phyloP scores from a whole-genome alignment of 30 jellyfish, hydroid and myxozoan species.

The Euphysa ruthae region DNA sequence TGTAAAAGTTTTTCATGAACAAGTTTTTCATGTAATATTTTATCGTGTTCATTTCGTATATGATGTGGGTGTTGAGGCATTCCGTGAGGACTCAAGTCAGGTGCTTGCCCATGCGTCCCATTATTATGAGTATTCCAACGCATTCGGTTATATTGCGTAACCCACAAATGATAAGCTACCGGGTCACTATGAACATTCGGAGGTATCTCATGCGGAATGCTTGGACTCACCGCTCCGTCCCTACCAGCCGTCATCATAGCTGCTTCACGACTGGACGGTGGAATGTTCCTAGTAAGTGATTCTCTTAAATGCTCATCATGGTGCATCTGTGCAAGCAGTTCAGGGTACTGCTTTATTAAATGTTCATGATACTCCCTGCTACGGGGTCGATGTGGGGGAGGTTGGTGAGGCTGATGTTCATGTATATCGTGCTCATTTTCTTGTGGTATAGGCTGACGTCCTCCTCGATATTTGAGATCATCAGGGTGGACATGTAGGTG shows the following conservation, averaged over 20 bases:
- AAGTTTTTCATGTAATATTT: constrained; percentile 2
- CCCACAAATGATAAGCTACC: constrained; percentile 74
- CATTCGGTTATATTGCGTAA: constrained; percentile 56
- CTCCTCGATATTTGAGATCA: constrained; percentile 1
- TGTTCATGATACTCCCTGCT: constrained; percentile 23
- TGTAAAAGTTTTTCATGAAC: neutral
- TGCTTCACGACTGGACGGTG: constrained; percentile 2
- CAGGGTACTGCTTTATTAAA: constrained; percentile 58
- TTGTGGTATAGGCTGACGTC: constrained; percentile 6
- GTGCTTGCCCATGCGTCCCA: constrained; percentile 19
- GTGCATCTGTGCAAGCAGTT: constrained; percentile 61
- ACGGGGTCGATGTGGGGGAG: constrained; percentile 30
- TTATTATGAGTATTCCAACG: constrained; percentile 11
- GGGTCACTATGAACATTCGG: constrained; percentile 52
- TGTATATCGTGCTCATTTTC: constrained; percentile 9
- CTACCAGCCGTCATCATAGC: constrained; percentile 16
- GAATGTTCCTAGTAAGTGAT: constrained; percentile 16
- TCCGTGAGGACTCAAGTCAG: constrained; percentile 36
- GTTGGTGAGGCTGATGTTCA: constrained; percentile 4
- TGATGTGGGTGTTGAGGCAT: constrained; percentile 15
- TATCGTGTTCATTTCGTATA: constrained; percentile 12
- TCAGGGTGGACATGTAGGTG: constrained; percentile 94
- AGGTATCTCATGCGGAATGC: constrained; percentile 55
- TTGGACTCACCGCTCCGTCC: constrained; percentile 86
- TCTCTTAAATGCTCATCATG: constrained; percentile 69